Conservation (phyloP, 2,797 vertebrate species). For the Sebastes minor region DNA sequence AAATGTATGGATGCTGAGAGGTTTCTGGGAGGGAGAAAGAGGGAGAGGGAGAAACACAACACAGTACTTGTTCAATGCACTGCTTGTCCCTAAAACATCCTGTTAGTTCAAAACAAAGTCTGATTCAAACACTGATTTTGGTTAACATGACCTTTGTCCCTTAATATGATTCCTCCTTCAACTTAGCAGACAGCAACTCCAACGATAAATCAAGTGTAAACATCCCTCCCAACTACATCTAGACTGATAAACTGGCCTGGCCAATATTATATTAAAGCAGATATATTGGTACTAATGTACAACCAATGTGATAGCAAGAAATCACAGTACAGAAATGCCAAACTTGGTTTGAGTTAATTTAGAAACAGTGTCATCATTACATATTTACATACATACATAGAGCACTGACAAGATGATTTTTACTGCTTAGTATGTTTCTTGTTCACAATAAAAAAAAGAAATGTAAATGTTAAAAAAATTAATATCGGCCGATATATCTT, state of each 20-base stretch:
- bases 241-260: background rate
- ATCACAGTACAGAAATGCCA: too few relatives aligned
- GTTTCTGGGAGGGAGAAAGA: background rate
- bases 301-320: too few relatives aligned
- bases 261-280: background rate
- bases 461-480: background rate
- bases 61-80: background rate
- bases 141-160: background rate
- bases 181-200: background rate
- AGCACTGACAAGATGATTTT: background rate
- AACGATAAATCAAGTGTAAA: background rate
- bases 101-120: background rate
- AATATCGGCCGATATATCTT: background rate
- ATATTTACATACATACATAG: too few relatives aligned
- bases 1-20: slow-evolving; percentile 17
- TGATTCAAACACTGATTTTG: background rate
- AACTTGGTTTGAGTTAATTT: too few relatives aligned
- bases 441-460: background rate
- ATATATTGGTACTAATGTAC: background rate
- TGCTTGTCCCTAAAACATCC: background rate
- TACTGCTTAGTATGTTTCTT: background rate
- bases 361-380: background rate
- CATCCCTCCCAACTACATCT: background rate
- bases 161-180: background rate
- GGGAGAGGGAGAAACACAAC: background rate